Evolutionary conservation across 2,113 vertebrate species (phyloP).

Genomic region (Tetrao urogallus): DNA sequence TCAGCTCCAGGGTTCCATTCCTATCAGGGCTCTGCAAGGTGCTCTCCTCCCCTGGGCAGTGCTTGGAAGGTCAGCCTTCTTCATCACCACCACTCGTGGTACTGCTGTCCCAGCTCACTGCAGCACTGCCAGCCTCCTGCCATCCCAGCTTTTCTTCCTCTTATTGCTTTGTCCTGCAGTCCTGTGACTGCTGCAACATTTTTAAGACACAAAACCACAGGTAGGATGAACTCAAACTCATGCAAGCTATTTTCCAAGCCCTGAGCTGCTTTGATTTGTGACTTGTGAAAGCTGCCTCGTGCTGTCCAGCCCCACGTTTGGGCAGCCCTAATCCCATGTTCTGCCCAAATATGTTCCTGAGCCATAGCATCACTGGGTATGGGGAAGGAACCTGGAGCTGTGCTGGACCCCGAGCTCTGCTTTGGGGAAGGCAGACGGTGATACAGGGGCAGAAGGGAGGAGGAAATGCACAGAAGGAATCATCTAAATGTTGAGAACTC

Average conservation of each 20-base stretch:
- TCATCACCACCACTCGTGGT: fast-evolving
- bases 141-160: neutral
- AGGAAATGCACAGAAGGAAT: neutral
- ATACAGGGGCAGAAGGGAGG: neutral
- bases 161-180: neutral
- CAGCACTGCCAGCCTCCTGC: neutral
- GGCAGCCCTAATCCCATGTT: fast-evolving
- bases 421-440: fast-evolving
- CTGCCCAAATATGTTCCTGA: fast-evolving
- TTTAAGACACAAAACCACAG: neutral
- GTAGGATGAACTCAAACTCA: neutral
- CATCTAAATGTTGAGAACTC: neutral
- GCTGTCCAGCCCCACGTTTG: neutral
- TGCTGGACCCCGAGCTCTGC: neutral
- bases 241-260: neutral
- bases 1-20: fast-evolving
- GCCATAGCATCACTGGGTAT: neutral
- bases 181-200: neutral
- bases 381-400: fast-evolving
- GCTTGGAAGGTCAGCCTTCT: neutral
- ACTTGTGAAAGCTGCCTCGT: neutral
- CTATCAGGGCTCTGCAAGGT: neutral
- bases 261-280: neutral
- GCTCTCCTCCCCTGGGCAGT: neutral
- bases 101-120: neutral